These are phyloP conservation scores for Pseudochaenichthys georgianus DNA, from an alignment of 2,797 vertebrate species.

Conservation along the genomic window DNA sequence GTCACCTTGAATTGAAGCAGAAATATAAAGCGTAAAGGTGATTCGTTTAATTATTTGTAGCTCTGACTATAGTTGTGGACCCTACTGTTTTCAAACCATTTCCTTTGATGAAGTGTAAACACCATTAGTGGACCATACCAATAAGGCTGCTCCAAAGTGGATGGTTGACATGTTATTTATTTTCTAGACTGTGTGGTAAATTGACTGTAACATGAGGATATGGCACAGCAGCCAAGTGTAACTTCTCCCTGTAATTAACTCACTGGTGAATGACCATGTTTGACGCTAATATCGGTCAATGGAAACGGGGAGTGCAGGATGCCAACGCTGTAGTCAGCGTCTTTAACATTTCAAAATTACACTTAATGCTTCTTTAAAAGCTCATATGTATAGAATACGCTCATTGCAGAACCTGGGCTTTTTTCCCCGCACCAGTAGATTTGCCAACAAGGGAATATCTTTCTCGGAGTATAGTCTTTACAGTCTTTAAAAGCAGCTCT, in stretches of 20 bases:
- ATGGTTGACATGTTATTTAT: constrained; percentile 47
- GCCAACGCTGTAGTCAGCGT: constrained; percentile 63
- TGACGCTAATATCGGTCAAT: constrained; percentile 60
- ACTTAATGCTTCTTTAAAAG: constrained; percentile 51
- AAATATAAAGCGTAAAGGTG: neutral
- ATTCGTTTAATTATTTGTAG: too few species aligned
- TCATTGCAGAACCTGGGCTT: constrained; percentile 20
- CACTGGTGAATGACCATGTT: constrained; percentile 56
- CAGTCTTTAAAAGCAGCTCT: constrained; percentile 8
- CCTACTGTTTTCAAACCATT: constrained; percentile 2
- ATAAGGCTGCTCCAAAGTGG: constrained; percentile 10
- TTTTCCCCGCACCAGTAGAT: constrained; percentile 18
- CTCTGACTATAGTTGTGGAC: too few species aligned
- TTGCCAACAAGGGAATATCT: constrained; percentile 17
- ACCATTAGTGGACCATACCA: constrained; percentile 5
- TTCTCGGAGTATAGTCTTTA: constrained; percentile 5
- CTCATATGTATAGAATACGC: constrained; percentile 24
- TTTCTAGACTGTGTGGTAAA: constrained; percentile 43
- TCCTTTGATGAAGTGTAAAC: constrained; percentile 10
- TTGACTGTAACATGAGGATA: constrained; percentile 64
- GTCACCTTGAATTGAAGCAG: neutral
- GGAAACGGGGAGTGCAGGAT: constrained; percentile 45
- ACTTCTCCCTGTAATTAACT: constrained; percentile 60
- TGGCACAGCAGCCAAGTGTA: constrained; percentile 37
- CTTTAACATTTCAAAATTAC: constrained; percentile 56